phyloP scores from a whole-genome alignment of 2,888 invertebrate genomes.

The Heliconius cydno region DNA sequence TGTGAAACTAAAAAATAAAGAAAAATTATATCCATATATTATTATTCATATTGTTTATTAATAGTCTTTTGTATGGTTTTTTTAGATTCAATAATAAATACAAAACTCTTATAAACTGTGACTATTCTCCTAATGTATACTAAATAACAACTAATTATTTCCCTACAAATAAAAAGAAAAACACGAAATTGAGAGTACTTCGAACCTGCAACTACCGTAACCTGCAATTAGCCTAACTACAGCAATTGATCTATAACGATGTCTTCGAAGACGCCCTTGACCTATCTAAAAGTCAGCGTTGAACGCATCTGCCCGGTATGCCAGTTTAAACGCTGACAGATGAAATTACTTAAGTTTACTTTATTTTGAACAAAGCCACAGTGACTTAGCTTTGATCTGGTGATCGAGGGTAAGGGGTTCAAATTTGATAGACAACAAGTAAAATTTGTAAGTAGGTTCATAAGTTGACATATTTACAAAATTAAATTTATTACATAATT shows the following conservation, averaged over 20 bases:
- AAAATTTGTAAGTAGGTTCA: no score
- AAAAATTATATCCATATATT: no score
- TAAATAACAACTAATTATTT: background rate
- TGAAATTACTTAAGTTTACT: background rate
- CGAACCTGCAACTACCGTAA: background rate
- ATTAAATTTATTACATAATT: no score
- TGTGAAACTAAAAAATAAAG: background rate
- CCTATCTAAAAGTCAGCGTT: background rate
- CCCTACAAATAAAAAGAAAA: background rate
- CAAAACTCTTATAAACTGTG: background rate
- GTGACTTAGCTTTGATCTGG: background rate
- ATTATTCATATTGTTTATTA: no score
- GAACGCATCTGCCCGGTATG: constrained; percentile 13
- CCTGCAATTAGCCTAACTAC: background rate
- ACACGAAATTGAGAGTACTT: constrained; percentile 2
- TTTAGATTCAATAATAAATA: no score
- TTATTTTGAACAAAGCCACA: background rate
- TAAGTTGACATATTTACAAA: no score
- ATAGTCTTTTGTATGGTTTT: no score
- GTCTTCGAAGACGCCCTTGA: constrained; percentile 7
- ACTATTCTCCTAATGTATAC: background rate
- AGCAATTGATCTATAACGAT: constrained; percentile 8
- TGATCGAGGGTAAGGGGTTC: no score
- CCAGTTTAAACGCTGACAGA: background rate
- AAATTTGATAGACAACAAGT: no score